Conservation (phyloP, 2,888 invertebrate genomes). For the Agrotis segetum region DNA sequence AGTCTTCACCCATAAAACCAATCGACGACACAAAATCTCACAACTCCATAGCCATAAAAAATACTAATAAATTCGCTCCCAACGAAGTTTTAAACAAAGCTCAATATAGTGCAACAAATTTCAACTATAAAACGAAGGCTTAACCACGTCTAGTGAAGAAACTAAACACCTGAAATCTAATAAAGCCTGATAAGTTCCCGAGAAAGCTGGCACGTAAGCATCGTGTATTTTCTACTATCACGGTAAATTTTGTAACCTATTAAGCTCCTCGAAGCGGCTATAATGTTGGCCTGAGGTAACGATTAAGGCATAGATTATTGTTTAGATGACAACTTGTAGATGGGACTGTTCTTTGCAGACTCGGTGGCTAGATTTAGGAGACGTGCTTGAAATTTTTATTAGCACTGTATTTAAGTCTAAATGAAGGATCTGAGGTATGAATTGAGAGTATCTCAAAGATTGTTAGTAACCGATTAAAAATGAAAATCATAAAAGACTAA, state of each 20-base stretch:
- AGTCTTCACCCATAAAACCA: constrained; percentile 10
- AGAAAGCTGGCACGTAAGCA: constrained; percentile 85
- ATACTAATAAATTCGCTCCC: constrained; percentile 27
- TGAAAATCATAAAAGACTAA: not conserved
- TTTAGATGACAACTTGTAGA: constrained; percentile 68
- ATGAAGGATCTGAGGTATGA: not conserved
- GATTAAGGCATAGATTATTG: constrained; percentile 87
- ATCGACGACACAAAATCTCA: constrained; percentile 22
- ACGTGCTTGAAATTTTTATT: not conserved
- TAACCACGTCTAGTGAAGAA: constrained; percentile 72
- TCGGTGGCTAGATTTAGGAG: not conserved
- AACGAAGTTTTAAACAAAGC: constrained; percentile 58
- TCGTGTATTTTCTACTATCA: constrained; percentile 89
- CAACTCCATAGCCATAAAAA: constrained; percentile 35
- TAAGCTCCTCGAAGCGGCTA: constrained; percentile 90
- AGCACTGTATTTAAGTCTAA: not conserved
- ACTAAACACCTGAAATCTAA: constrained; percentile 84
- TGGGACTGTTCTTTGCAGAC: constrained; percentile 44
- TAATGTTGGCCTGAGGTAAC: constrained; percentile 90
- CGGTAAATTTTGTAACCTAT: constrained; percentile 90
- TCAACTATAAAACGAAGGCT: constrained; percentile 67
- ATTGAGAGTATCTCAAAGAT: not conserved
- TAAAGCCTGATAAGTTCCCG: constrained; percentile 84
- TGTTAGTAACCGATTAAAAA: too few relatives aligned
- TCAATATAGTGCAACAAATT: constrained; percentile 67